Evolutionary conservation across 2,797 vertebrate genomes (phyloP).

Genomic region (Diceros bicornis): DNA sequence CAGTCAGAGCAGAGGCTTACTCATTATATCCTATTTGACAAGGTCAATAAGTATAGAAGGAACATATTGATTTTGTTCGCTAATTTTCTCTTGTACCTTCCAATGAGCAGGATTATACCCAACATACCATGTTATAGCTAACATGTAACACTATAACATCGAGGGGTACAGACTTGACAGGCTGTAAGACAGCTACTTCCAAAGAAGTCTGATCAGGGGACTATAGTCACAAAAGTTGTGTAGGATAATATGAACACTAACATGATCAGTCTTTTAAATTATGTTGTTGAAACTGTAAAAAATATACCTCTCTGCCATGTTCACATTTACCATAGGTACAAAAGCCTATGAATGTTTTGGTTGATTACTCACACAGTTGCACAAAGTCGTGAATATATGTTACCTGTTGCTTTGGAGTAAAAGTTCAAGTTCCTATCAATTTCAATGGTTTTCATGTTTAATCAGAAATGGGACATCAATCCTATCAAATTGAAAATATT

Average conservation of each 20-base stretch:
- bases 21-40: slow-evolving; percentile 57
- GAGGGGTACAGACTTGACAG: background rate
- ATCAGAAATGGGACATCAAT: background rate
- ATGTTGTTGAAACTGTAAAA: background rate
- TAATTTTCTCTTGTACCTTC: slow-evolving; percentile 31
- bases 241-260: background rate
- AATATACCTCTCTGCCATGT: background rate
- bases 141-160: background rate
- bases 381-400: background rate
- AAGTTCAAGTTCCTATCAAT: background rate
- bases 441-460: background rate
- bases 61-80: slow-evolving; percentile 65
- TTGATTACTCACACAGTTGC: background rate
- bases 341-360: background rate
- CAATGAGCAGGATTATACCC: background rate
- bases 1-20: background rate
- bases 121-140: background rate
- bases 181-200: background rate
- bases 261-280: background rate
- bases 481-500: background rate
- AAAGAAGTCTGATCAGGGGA: background rate
- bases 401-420: background rate
- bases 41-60: slow-evolving; percentile 44
- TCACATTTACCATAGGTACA: background rate
- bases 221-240: background rate